Base-by-base conservation (phyloP, 2,888 invertebrate genomes). In the Cheilosia variabilis region DNA sequence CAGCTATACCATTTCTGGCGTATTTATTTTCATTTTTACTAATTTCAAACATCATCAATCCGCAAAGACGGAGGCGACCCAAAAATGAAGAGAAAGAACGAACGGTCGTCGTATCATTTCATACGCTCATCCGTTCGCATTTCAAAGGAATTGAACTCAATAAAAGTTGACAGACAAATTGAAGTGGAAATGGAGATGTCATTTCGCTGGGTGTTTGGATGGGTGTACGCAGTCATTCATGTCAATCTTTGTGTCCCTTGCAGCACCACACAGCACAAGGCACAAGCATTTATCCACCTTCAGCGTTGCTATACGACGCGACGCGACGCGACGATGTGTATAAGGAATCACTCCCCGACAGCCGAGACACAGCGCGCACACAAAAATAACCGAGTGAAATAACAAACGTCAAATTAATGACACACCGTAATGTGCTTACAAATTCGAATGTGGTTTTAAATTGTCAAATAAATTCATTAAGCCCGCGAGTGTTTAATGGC, bases 141-240 rank as follows among this genome's bases (percentile, higher is more conserved):
- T 79, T 80, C 75, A 65, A 65, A 78, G 80, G 90, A 91, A 91
- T 90, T 91, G 90, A 91, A 89, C 90, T 90, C 91, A 90, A 91
- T 91, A 90, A 90, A 89, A 89, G 89, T 88, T 90, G 91, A 90
- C 90, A 89, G 90, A 90, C 91, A 91, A 91, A 91, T 91, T 91
- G 90, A 90, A 91, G 90, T 91, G 90, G 91, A 91, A 91, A 91
- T 91, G 90, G 90, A 91, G 91, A 90, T 90, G 89, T 91, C 90
- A 89, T 89, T 88, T 86, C 80, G 71, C 45, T 57, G 66, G 31
- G 55, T 17, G 17, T 55, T 19, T 68, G 68, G 45, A 31, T 15
- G 50, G 55, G 27, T 68, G 63, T 52, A 78, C 69, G 37, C 69
- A 62, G 62, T 75, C 69, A 79, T 60, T 75, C 53, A 71, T 65